Base-by-base conservation (phyloP, 2,888 invertebrate genomes). In the Sympetrum striolatum region DNA sequence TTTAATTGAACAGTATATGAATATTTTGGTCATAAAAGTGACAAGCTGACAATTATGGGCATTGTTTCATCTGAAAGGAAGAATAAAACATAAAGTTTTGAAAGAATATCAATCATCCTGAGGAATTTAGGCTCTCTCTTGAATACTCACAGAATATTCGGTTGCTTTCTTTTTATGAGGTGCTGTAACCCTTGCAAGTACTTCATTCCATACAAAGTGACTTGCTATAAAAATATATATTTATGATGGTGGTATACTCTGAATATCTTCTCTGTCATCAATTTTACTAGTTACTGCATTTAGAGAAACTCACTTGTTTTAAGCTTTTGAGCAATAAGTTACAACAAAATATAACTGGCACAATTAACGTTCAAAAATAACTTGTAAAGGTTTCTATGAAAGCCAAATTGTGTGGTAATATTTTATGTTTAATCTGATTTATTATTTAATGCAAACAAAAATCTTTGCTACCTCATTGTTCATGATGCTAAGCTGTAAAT, bases 401-500 rank as follows among this genome's bases (percentile, higher is more conserved):
- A 53, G 18, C 53, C 18, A 53, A 53, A 1, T 53, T 53, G 15
- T 53, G 53, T 53, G 53, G 53, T 53, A 53, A 53, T 53, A 1
- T 18, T 60, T 60, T 60, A 31, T n/a, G 37, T 60, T 86, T 86
- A 86, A 60, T 86, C 60, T 60, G n/a, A 60, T 64, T 86, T 86
- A 37, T 86, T 60, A 86, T 86, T 64, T 86, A 39, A 64, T 60
- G 60, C 58, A 86, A 86, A 60, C 37, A 60, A 37, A 60, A 82
- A 86, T 86, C 58, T 86, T 86, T 86, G 86, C 86, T 86, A 86
- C 86, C 86, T 86, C 86, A 86, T 86, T 60, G 37, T 86, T 86
- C 86, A 86, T 58, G 86, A 86, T 86, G 86, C 60, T 60, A 86
- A 86, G 60, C 60, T 86, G 86, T 86, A 86, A 86, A 86, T 60